A percentile compares a stretch with the other conserved stretches of the same genome.
Evolutionary conservation across 2,797 vertebrate genomes (phyloP).

Genomic region (Tenualosa thibaudeaui): DNA sequence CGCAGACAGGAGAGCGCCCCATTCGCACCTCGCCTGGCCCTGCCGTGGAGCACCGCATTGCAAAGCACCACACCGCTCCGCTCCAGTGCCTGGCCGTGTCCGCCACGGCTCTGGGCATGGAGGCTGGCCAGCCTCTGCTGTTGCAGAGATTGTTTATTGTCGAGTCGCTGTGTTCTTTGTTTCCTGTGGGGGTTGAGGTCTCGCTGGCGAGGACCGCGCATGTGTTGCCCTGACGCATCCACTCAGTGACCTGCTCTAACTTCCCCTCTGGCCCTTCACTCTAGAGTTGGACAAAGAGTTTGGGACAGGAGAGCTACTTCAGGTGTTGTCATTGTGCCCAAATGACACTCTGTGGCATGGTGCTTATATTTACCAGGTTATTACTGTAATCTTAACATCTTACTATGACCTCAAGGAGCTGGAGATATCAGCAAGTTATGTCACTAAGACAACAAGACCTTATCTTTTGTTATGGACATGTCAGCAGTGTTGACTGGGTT

Average conservation of each 20-base stretch:
- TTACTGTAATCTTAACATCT: not conserved
- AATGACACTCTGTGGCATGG: not conserved
- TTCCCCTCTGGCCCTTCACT: not conserved
- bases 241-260: constrained; percentile 20
- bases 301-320: not conserved
- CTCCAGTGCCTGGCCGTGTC: not conserved
- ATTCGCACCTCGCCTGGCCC: constrained; percentile 48
- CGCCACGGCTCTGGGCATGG: constrained; percentile 38
- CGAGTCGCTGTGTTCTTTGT: constrained; percentile 14
- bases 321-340: not conserved
- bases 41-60: not conserved
- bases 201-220: not conserved
- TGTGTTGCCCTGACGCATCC: not conserved
- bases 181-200: constrained; percentile 19
- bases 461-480: not conserved
- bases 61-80: not conserved
- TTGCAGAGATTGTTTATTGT: not conserved
- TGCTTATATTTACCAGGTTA: not conserved
- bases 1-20: constrained; percentile 57
- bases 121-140: constrained; percentile 41
- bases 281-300: not conserved
- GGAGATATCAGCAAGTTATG: not conserved
- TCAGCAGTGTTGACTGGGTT: too few relatives aligned
- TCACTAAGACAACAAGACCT: not conserved
- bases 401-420: not conserved